Evolutionary conservation across 2,113 vertebrate species (phyloP).

Genomic region (Rana temporaria): DNA sequence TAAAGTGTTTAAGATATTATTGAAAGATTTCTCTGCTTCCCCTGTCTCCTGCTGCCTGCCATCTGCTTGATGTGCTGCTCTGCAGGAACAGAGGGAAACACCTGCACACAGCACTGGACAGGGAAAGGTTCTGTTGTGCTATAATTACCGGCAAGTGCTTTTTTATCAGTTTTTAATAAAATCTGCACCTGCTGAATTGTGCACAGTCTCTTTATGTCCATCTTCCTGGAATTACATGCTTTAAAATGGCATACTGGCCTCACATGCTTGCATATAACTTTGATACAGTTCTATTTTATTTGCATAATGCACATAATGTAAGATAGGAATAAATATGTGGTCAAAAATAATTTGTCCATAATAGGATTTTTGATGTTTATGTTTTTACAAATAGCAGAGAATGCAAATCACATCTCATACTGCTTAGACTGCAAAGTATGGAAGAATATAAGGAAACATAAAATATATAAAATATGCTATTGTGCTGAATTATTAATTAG

Average conservation of each 20-base stretch:
- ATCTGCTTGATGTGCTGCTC: slow-evolving; percentile 59
- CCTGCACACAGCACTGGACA: slow-evolving; percentile 45
- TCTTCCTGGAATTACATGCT: not conserved
- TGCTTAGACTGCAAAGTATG: no score
- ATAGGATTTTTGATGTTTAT: no score
- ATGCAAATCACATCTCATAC: no score
- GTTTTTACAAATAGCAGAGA: no score
- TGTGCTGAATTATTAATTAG: no score
- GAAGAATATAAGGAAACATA: no score
- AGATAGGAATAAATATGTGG: no score
- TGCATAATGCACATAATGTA: no score
- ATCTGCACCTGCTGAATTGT: slow-evolving; percentile 19
- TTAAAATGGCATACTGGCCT: not conserved
- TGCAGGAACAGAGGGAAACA: slow-evolving; percentile 53
- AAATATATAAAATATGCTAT: no score
- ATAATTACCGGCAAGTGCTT: slow-evolving; percentile 31
- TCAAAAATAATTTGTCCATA: no score
- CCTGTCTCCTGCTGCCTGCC: slow-evolving; percentile 58
- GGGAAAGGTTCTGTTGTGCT: slow-evolving; percentile 27
- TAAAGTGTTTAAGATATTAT: slow-evolving; percentile 56
- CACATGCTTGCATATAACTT: not conserved
- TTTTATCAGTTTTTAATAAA: slow-evolving; percentile 22
- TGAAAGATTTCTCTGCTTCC: slow-evolving; percentile 41
- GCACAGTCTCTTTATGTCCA: not conserved
- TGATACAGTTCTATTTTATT: no score